Evolutionary conservation across 2,797 vertebrate genomes (phyloP), one percentile per base, ranked within the genome.

Genomic region (Syndactyla subalaris): DNA sequence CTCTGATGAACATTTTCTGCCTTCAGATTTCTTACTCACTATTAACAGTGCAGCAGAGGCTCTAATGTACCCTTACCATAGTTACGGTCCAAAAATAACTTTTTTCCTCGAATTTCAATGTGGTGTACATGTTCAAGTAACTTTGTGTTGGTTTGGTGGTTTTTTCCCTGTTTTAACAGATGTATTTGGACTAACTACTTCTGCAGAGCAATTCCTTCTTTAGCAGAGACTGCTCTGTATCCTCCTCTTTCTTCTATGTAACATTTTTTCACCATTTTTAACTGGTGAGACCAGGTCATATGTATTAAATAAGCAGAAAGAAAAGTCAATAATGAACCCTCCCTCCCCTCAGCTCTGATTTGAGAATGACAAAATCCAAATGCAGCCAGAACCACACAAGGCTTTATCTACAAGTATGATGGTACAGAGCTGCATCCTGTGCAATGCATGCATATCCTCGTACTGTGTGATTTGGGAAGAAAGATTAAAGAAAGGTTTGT

Each of bases 371-470:
- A 88, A 87, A 85, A 85, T 74, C 30, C 45, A 74, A 92, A 91
- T 18, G 9, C 9, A 76, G 23, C 27, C 21, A 34, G 52, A 89
- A 68, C 3, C 9, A 65, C 7, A 12, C 15, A 26, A n/a, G 32
- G 22, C 10, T 71, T 91, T 80, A n/a, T 34, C n/a, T 26, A 48
- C 22, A 43, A 78, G 6, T 20, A 8, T 14, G 18, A 30, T 2
- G 1, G 30, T 34, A 27, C 0, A 0, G 24, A 36, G 30, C 29
- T 14, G 26, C n/a, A 22, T 55, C 54, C 43, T 1, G 0, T 9
- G 32, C 17, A 45, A 24, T 4, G 6, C 4, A 3, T 32, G 11
- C 34, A 16, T 49, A 16, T 46, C 32, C 58, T 54, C 77, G 17
- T 21, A 54, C 22, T 3, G 7, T 46, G 34, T 51, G n/a, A 55